Base-by-base conservation (phyloP, 1,140 invertebrate genomes). In the Aethina tumida region DNA sequence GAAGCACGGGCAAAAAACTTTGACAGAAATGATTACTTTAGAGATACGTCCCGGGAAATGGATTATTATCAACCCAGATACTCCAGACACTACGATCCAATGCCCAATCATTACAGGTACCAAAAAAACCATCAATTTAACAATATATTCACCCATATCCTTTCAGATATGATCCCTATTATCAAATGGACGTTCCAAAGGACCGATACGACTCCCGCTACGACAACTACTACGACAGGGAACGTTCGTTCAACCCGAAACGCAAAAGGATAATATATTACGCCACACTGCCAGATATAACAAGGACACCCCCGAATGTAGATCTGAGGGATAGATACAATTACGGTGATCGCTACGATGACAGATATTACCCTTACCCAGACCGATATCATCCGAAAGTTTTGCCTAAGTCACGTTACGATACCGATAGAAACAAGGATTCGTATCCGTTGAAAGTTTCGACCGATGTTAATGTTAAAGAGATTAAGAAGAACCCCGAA, bases 251-350 rank as follows among this genome's bases (percentile, higher is more conserved):
- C 26, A 7, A 13, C 35, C 7, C 18, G 29, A 32, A 45, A 40
- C 9, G 43, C 53, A 52, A 58, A 4, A 51, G 67, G 10, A 65
- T 68, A 12, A 57, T 64, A 21, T 69, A 69, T 41, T 69, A 69
- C 36, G 66, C 66, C 19, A 64, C 65, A 41, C 47, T 69, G 6
- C 66, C 66, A 2, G 66, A 69, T 49, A 56, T 69, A 20, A 58
- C 65, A 0, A 52, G 65, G 19, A 60, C 52, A 5, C 59, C 63
- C 1, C 58, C 63, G 9, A 59, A 59, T 35, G 41, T 42, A 3
- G 43, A 47, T 29, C 38, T 50, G 9, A 45, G 46, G 22, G 47
- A 49, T 28, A 39, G 45, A 29, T 50, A 47, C 19, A 37, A 44
- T 9, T 35, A 35, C 29, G 29, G 40, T 18, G 42, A 47, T 24